Evolutionary conservation across 2,113 vertebrate species (phyloP).

Genomic region (Monarcha castaneiventris): DNA sequence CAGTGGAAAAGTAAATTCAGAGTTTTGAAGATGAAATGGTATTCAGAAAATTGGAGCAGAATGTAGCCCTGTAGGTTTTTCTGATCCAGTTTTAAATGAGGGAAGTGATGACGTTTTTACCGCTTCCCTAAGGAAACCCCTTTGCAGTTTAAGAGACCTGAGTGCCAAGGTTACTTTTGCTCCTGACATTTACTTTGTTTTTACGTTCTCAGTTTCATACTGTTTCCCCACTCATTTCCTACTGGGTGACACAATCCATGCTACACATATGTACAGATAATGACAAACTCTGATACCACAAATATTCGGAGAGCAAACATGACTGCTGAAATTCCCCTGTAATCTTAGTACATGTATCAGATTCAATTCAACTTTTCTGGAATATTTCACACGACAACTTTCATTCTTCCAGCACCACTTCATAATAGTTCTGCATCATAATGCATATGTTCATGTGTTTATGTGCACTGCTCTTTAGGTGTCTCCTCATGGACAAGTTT

Average conservation of each 20-base stretch:
- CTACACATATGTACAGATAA: neutral
- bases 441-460: neutral
- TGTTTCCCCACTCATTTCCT: neutral
- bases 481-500: neutral
- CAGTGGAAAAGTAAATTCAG: neutral
- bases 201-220: neutral
- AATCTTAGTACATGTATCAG: neutral
- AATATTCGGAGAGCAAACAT: neutral
- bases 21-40: neutral
- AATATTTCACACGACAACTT: neutral
- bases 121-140: neutral
- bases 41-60: neutral
- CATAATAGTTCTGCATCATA: neutral
- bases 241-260: neutral
- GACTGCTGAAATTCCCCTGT: neutral
- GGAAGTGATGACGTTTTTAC: neutral
- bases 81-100: neutral
- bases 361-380: neutral
- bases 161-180: neutral
- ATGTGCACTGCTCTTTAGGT: neutral
- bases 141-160: neutral
- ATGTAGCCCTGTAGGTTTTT: neutral
- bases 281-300: neutral
- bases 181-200: neutral
- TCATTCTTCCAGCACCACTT: neutral